Evolutionary conservation across 2,888 invertebrate species (phyloP), one percentile per base, ranked within the genome.

Genomic region (Argyra leucocephala): DNA sequence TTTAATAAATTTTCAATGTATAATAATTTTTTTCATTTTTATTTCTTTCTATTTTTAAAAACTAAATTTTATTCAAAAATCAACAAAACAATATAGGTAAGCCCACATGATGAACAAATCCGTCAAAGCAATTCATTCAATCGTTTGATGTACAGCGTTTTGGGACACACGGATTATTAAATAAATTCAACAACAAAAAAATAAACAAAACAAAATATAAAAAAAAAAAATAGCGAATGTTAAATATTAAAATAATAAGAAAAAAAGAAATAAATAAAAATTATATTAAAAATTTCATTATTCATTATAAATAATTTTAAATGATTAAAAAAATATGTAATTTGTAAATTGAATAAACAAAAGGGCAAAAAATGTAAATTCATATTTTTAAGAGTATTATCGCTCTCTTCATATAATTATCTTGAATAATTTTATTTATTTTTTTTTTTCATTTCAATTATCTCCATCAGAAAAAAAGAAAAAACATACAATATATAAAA

Each of bases 71-170:
- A 31, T 7, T 6, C 1, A 31, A 31, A 31, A 31, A 31, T 31
- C 9, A 31, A 2, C 31, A 31, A 26, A 26, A 26, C 9, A 26
- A 77, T 78, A 18, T 18, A 59, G 77, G 77, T 78, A 76, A 78
- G 83, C 81, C 74, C 86, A 86, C 74, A 75, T 72, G 87, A 88
- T 75, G 93, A 93, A 76, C 85, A 86, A 74, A 93, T 94, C 77
- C 92, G 92, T 76, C 94, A 94, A 81, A 93, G 93, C 81, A 89
- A 90, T 80, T 91, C 91, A 71, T 94, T 94, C 85, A 92, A 91
- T 80, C 88, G 93, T 78, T 86, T 94, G 78, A 93, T 93, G 93
- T 88, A 88, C 84, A 88, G 90, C 82, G 92, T 94, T 72, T 84
- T 93, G 78, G 90, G 91, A 72, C 89, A 91, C 81, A 86, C 86